Percentiles rank a stretch among this genome's conserved stretches.
These are phyloP conservation scores for Hypselothyrea guttata DNA, from an alignment of 2,888 invertebrate species.

Conservation along the genomic window DNA sequence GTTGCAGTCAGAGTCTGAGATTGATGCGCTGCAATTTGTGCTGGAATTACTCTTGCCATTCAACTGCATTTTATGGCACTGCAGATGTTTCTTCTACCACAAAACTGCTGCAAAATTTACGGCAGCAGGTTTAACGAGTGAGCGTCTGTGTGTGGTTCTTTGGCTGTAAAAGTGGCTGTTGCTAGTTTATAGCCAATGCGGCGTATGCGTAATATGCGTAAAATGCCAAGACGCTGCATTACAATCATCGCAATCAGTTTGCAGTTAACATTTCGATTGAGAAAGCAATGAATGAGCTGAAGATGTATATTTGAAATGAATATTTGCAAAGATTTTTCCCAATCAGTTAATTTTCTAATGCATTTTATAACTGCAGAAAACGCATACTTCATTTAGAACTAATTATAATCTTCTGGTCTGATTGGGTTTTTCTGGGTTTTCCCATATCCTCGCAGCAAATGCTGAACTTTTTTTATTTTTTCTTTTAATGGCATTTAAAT, in stretches of 20 bases:
- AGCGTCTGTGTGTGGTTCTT: constrained; percentile 19
- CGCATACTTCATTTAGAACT: too few species aligned
- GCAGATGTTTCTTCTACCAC: constrained; percentile 47
- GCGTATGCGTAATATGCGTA: constrained; percentile 45
- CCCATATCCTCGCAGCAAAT: too few species aligned
- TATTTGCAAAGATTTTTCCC: too few species aligned
- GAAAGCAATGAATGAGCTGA: too few species aligned
- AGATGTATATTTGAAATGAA: too few species aligned
- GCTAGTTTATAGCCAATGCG: constrained; percentile 20
- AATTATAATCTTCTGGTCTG: too few species aligned
- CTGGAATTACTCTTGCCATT: constrained; percentile 57
- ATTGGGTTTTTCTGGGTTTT: too few species aligned
- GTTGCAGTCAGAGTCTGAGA: constrained; percentile 49
- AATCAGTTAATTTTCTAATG: too few species aligned
- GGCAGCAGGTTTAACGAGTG: constrained; percentile 41
- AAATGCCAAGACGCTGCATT: constrained; percentile 23
- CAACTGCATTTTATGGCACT: constrained; percentile 65
- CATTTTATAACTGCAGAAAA: too few species aligned
- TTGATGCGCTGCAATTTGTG: constrained; percentile 72
- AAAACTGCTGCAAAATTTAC: constrained; percentile 62
- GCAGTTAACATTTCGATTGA: not conserved
- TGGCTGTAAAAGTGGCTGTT: constrained; percentile 16
- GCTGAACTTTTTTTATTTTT: too few species aligned
- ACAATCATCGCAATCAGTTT: constrained; percentile 33
- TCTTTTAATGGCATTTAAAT: too few species aligned